A percentile compares a stretch with the other conserved stretches of the same genome.
phyloP scores from a whole-genome alignment of 37 sponge, comb jelly and placozoan genomes.

The Halisarca cf. caerulea region DNA sequence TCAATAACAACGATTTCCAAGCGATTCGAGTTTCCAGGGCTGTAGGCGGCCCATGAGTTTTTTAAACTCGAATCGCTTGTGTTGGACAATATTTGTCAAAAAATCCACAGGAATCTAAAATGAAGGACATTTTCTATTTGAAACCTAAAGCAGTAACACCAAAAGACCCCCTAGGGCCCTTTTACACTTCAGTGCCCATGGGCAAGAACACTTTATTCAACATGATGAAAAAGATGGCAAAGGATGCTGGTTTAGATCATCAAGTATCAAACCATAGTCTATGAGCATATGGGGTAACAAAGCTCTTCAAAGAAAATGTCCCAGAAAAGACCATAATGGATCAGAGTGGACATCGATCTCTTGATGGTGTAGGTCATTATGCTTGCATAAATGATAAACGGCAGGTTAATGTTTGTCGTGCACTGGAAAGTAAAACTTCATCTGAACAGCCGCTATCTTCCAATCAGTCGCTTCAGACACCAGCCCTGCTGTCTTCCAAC shows the following conservation, averaged over 20 bases:
- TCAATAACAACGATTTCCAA: no score
- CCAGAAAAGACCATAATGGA: slow-evolving; percentile 18
- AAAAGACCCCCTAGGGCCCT: neutral
- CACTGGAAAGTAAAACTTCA: no score
- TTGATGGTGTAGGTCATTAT: neutral
- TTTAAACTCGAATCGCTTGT: no score
- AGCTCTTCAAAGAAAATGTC: neutral
- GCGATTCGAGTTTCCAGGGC: no score
- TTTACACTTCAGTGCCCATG: neutral
- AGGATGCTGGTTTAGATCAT: neutral
- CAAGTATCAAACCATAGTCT: neutral
- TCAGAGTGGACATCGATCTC: neutral
- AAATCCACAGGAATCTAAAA: neutral
- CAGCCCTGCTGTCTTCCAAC: no score
- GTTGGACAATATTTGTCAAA: neutral
- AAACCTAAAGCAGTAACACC: neutral
- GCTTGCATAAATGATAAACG: neutral
- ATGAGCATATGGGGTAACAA: slow-evolving; percentile 12
- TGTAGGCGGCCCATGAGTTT: no score
- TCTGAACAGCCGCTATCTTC: no score
- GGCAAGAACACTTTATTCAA: neutral
- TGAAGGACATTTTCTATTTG: neutral
- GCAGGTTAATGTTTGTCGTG: neutral
- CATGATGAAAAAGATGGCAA: slow-evolving; percentile 1
- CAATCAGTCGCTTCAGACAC: no score